Base-by-base conservation (phyloP, 1,140 invertebrate genomes). In the Carcinoscorpius rotundicauda region DNA sequence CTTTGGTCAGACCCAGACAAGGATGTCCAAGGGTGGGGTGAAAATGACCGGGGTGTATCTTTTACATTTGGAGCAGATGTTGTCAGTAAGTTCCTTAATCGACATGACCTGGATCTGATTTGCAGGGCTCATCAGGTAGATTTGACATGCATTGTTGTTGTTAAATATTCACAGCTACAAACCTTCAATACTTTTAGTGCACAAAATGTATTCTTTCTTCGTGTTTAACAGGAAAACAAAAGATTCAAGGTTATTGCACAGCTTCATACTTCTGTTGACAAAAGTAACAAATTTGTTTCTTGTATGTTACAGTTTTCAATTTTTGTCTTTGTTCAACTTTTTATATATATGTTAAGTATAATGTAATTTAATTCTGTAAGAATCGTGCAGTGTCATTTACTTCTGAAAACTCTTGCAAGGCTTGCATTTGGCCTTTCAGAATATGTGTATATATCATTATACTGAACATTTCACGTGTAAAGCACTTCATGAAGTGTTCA, bases 1-100 rank as follows among this genome's bases (percentile, higher is more conserved):
- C 80, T 98, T 49, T 98, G 96, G 96, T 98, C 94, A 6, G 95
- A 97, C 82, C 94, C 95, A 0, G 94, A 98, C 76, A 97, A 85
- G 78, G 81, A 74, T 69, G 72, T 74, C 51, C 72, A 72, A 66
- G 77, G 76, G 50, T 78, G 74, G 75, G 73, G 74, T 10, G 74
- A 76, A 65, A 79, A 79, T 72, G 80, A 80, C 66, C 73, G 79
- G 51, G 79, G 80, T 49, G 79, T 82, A 9, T 78, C 76, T 29
- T 82, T 79, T 68, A 76, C 74, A 11, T 77, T 77, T 67, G 77
- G 76, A 53, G 72, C 73, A 52, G 74, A 78, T 70, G 75, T 77
- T 58, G 75, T 78, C 3, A 71, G 73, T 51, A 75, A 78, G 66
- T 80, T 81, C 68, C 69, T 80, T 58, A 77, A 77, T 67, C 76